Base-by-base conservation (phyloP, 2,113 vertebrate species). In the Typhlomys cinereus region DNA sequence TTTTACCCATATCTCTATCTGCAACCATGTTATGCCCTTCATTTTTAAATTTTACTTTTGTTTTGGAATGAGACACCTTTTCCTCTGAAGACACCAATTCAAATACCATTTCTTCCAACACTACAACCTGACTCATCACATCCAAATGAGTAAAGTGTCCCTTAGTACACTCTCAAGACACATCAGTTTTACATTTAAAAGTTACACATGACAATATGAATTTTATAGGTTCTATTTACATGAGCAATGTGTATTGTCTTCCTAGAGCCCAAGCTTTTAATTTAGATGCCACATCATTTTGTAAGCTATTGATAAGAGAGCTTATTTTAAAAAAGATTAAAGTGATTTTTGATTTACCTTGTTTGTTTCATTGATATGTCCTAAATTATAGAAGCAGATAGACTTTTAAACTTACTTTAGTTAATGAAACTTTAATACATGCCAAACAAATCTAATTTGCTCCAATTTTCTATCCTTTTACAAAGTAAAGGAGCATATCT, bases 361-460 rank as follows among this genome's bases (percentile, higher is more conserved):
- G 18, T 52, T 91, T 78, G 3, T 34, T 79, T 78, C 54, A 31
- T 57, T 94, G n/a, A n/a, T n/a, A n/a, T 62, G 25, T 64, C 36
- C 39, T 78, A 91, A 88, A 78, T 84, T 59, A 78, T 64, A 27
- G 11, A 84, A 78, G 52, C 39, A 76, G 88, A 57, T 71, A 36
- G 20, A 84, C 31, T 64, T 11, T 83, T n/a, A 54, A 5, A 71
- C 79, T 94, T 87, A 87, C 36, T 81, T 87, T 90, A 69, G 29
- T 69, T 84, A 81, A 74, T 87, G 74, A 81, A 82, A 81, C 80
- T 75, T 50, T 82, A 75, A 25, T 86, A 27, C 21, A 90, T 44
- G 4, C 12, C 79, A 82, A 66, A 82, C 50, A 66, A 80, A 62
- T 52, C 10, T 81, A 81, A 48, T 81, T 81, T 75, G 52, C 52